phyloP scores from a whole-genome alignment of 2,797 vertebrate species.

The Passerculus sandwichensis region DNA sequence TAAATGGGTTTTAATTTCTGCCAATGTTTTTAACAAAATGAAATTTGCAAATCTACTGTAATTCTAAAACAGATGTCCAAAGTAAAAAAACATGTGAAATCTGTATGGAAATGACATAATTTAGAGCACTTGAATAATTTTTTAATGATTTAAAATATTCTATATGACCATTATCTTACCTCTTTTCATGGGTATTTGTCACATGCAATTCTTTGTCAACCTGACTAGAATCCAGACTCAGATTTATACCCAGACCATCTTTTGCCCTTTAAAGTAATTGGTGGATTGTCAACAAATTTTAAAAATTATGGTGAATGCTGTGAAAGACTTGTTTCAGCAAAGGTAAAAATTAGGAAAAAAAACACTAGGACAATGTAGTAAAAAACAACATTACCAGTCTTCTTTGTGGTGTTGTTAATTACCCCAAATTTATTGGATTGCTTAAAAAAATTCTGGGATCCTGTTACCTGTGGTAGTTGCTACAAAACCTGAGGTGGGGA shows the following conservation, averaged over 20 bases:
- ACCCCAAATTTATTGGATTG: not conserved
- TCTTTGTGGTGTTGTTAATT: not conserved
- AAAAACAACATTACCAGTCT: not conserved
- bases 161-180: not conserved
- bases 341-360: not conserved
- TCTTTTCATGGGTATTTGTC: not conserved
- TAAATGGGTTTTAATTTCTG: not conserved
- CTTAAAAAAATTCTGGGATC: not conserved
- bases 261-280: not conserved
- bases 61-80: not conserved
- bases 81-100: not conserved
- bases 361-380: not conserved
- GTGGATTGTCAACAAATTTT: not conserved
- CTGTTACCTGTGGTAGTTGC: not conserved
- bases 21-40: not conserved
- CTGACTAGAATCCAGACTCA: not conserved
- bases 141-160: not conserved
- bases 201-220: not conserved
- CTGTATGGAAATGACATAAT: not conserved
- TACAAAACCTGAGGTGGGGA: not conserved
- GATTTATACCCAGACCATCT: not conserved
- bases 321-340: not conserved
- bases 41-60: not conserved
- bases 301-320: not conserved
- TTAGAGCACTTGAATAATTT: not conserved